A percentile compares a stretch with the other conserved stretches of the same genome.
These are phyloP conservation scores for Poeciliopsis paucimaculata DNA, from an alignment of 2,797 vertebrate genomes.

Conservation along the genomic window DNA sequence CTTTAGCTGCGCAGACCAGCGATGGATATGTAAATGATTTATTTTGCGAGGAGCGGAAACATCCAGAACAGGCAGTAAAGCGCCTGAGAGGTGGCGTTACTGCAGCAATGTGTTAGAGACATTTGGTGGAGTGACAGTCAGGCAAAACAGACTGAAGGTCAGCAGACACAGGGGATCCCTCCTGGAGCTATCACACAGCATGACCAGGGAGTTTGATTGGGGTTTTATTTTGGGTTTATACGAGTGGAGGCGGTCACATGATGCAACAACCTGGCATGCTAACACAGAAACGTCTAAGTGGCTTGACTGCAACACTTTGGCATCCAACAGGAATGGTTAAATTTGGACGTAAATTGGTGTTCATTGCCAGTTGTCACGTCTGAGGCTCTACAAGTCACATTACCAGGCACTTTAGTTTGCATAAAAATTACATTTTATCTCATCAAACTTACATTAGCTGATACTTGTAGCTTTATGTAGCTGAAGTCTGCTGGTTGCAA, in stretches of 20 bases:
- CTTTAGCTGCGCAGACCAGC: not conserved
- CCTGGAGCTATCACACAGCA: not conserved
- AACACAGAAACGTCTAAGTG: not conserved
- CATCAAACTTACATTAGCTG: not conserved
- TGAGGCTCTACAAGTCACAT: not conserved
- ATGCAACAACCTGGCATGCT: not conserved
- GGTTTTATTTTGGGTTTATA: not conserved
- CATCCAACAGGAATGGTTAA: not conserved
- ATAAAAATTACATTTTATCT: not conserved
- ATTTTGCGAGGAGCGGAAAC: not conserved
- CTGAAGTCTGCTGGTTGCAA: not conserved
- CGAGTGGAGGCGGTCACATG: not conserved
- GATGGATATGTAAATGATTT: constrained; percentile 2
- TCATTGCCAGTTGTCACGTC: not conserved
- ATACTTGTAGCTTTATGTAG: not conserved
- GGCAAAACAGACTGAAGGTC: not conserved
- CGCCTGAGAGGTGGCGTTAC: not conserved
- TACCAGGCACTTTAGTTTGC: not conserved
- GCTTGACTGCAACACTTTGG: not conserved
- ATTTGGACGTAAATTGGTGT: not conserved
- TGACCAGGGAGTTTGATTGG: not conserved
- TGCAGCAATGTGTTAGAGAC: not conserved
- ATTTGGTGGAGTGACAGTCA: not conserved
- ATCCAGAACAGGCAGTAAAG: not conserved
- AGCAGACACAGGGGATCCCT: constrained; percentile 1